phyloP scores from a whole-genome alignment of 2,797 vertebrate species.

The Halcyon smyrnensis region DNA sequence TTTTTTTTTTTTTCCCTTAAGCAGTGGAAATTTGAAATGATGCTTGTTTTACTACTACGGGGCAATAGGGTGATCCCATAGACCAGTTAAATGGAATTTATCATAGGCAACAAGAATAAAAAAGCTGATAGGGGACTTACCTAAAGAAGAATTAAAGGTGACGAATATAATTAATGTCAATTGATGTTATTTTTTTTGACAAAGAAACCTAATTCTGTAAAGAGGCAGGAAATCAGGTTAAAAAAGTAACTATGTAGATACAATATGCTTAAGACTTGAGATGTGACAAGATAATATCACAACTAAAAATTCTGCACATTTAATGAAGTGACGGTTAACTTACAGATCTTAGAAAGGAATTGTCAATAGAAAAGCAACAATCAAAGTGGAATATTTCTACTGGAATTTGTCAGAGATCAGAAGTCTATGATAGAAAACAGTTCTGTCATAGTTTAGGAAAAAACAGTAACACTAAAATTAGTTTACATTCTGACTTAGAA shows the following conservation, averaged over 20 bases:
- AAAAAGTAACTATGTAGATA: background rate
- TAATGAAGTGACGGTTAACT: background rate
- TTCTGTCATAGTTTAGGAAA: background rate
- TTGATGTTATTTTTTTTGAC: background rate
- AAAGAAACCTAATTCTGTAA: background rate
- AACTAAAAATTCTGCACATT: background rate
- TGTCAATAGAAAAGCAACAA: background rate
- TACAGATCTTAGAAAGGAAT: background rate
- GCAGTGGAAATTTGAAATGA: background rate
- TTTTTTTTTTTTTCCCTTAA: too few relatives aligned
- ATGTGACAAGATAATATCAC: background rate
- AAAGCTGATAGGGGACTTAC: background rate
- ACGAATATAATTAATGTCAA: background rate
- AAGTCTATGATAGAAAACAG: background rate
- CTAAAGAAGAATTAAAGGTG: background rate
- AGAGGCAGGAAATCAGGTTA: background rate
- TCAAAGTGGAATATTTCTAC: background rate
- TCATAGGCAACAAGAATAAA: background rate
- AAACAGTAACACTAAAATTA: background rate
- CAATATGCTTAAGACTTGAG: background rate
- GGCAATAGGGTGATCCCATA: background rate
- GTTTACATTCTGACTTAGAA: background rate
- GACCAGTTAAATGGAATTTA: background rate
- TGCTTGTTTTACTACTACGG: background rate
- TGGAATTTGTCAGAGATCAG: background rate